Base-by-base conservation (phyloP, 2,113 vertebrate species). In the Orcinus orca region DNA sequence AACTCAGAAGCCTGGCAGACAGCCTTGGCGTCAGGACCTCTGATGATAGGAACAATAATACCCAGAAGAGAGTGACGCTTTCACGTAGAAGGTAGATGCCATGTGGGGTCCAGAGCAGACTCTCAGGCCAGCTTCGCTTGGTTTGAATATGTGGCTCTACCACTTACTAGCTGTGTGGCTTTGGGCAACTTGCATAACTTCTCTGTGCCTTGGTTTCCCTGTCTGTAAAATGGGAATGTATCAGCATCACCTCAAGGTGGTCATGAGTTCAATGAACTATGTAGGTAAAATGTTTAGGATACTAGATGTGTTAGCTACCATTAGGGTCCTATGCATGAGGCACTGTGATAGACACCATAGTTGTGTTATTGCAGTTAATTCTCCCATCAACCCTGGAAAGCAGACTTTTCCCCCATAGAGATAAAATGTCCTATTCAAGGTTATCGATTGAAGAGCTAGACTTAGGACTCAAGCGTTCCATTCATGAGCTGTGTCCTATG, bases 31-130 rank as follows among this genome's bases (percentile, higher is more conserved):
- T 65, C n/a, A 50, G 74, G 79, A 85, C 10, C 3, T 29, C 63
- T 83, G 70, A 44, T 15, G 1, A 25, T 15, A 14, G 44, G 47
- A 76, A 53, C 41, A 60, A 12, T 17, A 11, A 47, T 38, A 9
- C 63, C 68, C 65, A 26, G 85, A 50, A 58, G 44, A 77, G 41
- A 60, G 25, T 3, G 3, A 13, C 4, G 21, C 26, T 31, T 60
- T 21, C 15, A 44, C 38, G 0, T 0, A 18, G n/a, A 18, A 33
- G 38, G 38, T 2, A 26, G 84, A 20, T 0, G 0, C 8, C 2
- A n/a, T 0, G 36, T 11, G 41, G 53, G 14, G 36, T 15, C 62
- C 21, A 15, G 29, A 41, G 77, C 5, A 29, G 53, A 36, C 18
- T 18, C 25, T 36, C 33, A 17, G 12, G 44, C 26, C 26, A 10